phyloP scores from a whole-genome alignment of 2,797 vertebrate species.

The Propithecus perrieri region DNA sequence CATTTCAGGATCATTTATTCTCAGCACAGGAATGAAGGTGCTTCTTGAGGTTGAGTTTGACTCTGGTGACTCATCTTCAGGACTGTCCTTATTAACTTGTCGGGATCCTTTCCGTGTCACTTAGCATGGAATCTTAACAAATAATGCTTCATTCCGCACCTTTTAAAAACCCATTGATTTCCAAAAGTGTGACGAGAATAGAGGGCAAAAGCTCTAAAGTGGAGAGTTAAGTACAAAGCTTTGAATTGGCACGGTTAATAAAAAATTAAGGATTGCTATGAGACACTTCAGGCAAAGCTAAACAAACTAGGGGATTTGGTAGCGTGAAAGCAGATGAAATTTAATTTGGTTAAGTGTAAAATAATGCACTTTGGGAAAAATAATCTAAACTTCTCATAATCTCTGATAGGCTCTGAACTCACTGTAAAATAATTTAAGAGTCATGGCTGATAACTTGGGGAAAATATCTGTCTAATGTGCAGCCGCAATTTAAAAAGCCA shows the following conservation, averaged over 20 bases:
- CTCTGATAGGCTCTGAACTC: constrained; percentile 68
- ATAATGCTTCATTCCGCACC: not conserved
- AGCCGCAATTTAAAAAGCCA: constrained; percentile 71
- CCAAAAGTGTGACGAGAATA: not conserved
- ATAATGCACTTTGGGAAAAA: constrained; percentile 74
- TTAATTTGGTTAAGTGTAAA: constrained; percentile 77
- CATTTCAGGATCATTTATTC: not conserved
- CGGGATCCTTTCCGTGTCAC: not conserved
- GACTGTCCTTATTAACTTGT: not conserved
- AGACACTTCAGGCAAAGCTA: constrained; percentile 63
- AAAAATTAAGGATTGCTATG: constrained; percentile 75
- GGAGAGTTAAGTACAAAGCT: constrained; percentile 38
- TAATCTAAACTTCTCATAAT: constrained; percentile 75
- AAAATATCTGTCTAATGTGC: constrained; percentile 57
- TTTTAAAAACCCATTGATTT: not conserved
- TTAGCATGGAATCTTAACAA: not conserved
- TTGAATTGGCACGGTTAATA: constrained; percentile 60
- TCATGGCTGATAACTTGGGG: constrained; percentile 71
- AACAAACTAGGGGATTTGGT: constrained; percentile 60
- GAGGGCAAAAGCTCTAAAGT: constrained; percentile 10
- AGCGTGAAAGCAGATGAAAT: constrained; percentile 66
- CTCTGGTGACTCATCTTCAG: not conserved
- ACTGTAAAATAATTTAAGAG: constrained; percentile 69
- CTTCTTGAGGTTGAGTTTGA: not conserved
- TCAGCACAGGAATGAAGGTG: not conserved